Evolutionary conservation across 1,140 invertebrate genomes (phyloP), one percentile per base, ranked within the genome.

Genomic region (Euwallacea similis): DNA sequence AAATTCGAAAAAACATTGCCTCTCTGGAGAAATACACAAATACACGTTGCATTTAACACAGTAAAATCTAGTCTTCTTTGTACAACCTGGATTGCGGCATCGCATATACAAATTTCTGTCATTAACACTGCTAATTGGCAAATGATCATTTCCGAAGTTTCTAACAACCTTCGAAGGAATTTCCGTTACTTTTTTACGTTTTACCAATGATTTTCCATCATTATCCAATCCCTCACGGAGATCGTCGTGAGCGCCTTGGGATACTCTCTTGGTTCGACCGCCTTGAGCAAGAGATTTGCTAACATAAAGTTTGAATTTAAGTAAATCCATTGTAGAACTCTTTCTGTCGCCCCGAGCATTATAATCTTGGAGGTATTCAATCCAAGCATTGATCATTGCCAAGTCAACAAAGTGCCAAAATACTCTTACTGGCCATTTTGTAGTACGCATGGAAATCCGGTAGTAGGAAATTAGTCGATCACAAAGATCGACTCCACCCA

Each of bases 371-470:
- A n/a, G n/a, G 54, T 63, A 63, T 11, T 65, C 50, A 65, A 70
- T 65, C 46, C 68, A 70, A 10, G 60, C 46, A 53, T 69, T 73
- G 16, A 66, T 66, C 7, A 73, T 33, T 54, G 44, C 56, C 54
- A 73, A 69, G 44, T 73, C 72, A 65, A 70, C n/a, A 8, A 46
- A 58, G 65, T 46, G 44, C 7, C 7, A 11, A 46, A 46, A 8
- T 8, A 11, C 7, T 46, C 11, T 46, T 8, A 46, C 11, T 8
- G 44, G 7, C 44, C 44, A 46, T 46, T 46, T 46, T 46, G 7
- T 46, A 46, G 44, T 46, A 8, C 44, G 7, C 11, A 11, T 46
- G 11, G 7, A 8, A 11, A 46, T 46, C 11, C 0, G 44, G 11
- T 46, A 46, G 44, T 46, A 46, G 11, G 7, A 7, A 46, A 46